Base-by-base conservation (phyloP, 2,888 invertebrate genomes). In the Watsonalla binaria region DNA sequence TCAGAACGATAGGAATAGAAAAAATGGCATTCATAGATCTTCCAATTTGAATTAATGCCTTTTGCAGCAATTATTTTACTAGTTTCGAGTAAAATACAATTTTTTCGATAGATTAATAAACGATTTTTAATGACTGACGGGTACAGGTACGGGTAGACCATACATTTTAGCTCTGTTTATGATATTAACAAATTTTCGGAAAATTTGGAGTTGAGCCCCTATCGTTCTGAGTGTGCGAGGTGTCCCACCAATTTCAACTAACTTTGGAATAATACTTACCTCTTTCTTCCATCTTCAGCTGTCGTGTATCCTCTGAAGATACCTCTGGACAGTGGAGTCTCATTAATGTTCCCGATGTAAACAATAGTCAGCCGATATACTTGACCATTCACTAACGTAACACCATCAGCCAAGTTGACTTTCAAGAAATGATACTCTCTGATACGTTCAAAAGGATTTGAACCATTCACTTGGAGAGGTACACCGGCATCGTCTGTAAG, bases 291-390 rank as follows among this genome's bases (percentile, higher is more conserved):
- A 59, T 73, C 66, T 9, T 59, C 61, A 13, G 76, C 86, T 33
- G 45, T 75, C 45, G 89, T 86, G 52, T 76, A 83, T 33, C 90
- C 90, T 71, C 90, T 78, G 46, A 90, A 90, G 2, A 90, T 80
- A 5, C 90, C 90, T 74, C 90, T 71, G 0, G 83, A 83, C 0
- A 90, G 61, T 8, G 90, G 90, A 9, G 88, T 86, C 58, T 87
- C 89, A 59, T 90, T 90, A 6, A 90, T 90, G 53, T 86, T 86
- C 5, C 90, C 90, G 5, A 88, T 56, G 51, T 90, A 90, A 0
- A 42, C 51, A 2, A 90, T 72, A 5, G 61, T 74, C 5, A 90
- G 52, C 2, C 56, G 55, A 51, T 88, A 90, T 6, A 63, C 61
- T 47, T 65, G 57, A 5, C 68, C 77, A 24, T 72, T 72, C 0